Conservation (phyloP, 2,797 vertebrate species). For the Arctocebus calabarensis region DNA sequence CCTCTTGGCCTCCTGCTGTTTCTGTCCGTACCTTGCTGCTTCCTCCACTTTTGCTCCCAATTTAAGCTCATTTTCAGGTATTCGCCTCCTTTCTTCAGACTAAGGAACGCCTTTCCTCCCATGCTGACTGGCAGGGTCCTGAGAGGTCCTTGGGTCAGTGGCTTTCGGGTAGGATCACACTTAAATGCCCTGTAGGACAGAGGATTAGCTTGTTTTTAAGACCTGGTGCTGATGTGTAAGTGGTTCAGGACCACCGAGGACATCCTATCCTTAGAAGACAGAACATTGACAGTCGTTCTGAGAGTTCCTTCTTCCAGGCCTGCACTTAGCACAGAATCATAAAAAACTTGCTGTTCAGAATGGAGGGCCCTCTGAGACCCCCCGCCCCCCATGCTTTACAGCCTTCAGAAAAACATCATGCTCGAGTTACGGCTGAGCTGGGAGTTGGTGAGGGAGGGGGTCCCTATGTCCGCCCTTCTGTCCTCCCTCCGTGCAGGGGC, state of each 20-base stretch:
- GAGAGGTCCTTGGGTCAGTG: neutral
- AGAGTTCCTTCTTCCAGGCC: neutral
- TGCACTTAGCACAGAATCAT: neutral
- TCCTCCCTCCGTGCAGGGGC: accelerated
- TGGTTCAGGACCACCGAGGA: accelerated
- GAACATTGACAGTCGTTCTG: accelerated
- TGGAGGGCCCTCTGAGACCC: neutral
- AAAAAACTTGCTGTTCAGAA: neutral
- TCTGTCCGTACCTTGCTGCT: neutral
- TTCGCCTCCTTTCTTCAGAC: neutral
- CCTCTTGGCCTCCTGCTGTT: accelerated
- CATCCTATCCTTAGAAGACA: accelerated
- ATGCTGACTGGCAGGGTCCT: neutral
- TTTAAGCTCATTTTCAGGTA: neutral
- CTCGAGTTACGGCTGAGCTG: neutral
- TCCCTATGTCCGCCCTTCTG: accelerated
- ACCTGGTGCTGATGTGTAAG: accelerated
- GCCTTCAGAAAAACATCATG: neutral
- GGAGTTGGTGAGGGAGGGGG: no score
- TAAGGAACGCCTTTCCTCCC: accelerated
- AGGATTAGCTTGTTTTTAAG: neutral
- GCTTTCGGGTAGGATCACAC: no score
- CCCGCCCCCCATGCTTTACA: accelerated
- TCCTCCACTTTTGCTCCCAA: accelerated
- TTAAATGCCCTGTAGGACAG: no score